phyloP scores from a whole-genome alignment of 2,797 vertebrate genomes.

The Chrosomus eos region DNA sequence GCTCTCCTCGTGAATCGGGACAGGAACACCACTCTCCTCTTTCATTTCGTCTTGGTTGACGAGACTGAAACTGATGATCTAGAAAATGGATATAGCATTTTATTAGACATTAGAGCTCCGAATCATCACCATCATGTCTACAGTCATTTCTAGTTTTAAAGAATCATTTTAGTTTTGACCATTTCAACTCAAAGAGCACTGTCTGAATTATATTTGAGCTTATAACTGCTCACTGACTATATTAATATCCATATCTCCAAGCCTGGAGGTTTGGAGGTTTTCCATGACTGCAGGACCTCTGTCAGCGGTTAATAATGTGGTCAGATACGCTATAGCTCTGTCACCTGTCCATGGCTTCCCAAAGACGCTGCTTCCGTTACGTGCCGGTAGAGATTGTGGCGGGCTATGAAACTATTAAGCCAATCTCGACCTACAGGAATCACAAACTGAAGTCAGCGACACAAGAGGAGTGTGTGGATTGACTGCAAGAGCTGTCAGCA shows the following conservation, averaged over 20 bases:
- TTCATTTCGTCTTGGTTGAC: not conserved
- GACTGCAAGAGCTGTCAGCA: not conserved
- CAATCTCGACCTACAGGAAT: conserved; percentile 48
- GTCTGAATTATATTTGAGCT: not conserved
- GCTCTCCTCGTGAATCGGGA: not conserved
- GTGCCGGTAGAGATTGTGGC: conserved; percentile 37
- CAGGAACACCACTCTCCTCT: not conserved
- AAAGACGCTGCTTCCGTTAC: conserved; percentile 38
- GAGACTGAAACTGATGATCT: conserved; percentile 19
- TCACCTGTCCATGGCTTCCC: conserved; percentile 40
- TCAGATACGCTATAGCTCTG: not conserved
- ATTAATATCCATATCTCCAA: not conserved
- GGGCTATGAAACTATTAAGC: conserved; percentile 45
- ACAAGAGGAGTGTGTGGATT: not conserved
- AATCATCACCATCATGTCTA: not conserved
- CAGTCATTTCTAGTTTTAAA: not conserved
- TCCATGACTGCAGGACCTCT: not conserved
- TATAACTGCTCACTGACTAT: not conserved
- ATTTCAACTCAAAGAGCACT: not conserved
- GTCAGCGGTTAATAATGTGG: not conserved
- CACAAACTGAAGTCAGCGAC: conserved; percentile 10
- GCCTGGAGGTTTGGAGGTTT: not conserved
- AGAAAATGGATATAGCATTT: not conserved
- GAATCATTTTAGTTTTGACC: not conserved
- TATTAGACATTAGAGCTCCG: not conserved